phyloP scores from a whole-genome alignment of 2,797 vertebrate genomes.

The Carduelis carduelis region DNA sequence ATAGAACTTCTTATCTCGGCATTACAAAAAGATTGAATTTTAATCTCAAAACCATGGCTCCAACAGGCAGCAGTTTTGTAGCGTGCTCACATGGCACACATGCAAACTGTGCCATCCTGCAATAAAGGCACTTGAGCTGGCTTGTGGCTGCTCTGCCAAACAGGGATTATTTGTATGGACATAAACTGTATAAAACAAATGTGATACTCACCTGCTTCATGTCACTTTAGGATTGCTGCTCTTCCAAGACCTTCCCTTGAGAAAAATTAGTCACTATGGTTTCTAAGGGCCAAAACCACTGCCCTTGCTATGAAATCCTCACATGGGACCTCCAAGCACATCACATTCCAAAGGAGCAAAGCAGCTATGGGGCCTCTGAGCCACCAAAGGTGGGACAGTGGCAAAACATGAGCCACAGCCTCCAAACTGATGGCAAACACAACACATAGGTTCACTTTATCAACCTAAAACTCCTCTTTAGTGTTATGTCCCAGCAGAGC shows the following conservation, averaged over 20 bases:
- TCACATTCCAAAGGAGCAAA: neutral
- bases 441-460: neutral
- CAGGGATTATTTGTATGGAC: neutral
- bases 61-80: neutral
- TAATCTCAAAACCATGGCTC: constrained; percentile 54
- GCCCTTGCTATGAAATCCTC: neutral
- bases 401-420: neutral
- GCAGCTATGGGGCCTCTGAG: neutral
- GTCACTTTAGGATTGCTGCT: neutral
- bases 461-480: neutral
- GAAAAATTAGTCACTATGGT: neutral
- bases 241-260: neutral
- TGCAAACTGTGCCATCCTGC: neutral
- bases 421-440: neutral
- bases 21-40: constrained; percentile 52
- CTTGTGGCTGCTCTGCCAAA: neutral
- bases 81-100: neutral
- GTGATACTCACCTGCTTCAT: neutral
- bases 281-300: neutral
- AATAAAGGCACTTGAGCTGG: neutral
- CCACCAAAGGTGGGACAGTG: neutral
- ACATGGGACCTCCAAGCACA: neutral
- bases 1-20: constrained; percentile 45
- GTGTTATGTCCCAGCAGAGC: neutral
- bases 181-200: neutral